A percentile compares a stretch with the other conserved stretches of the same genome.
phyloP scores from a whole-genome alignment of 1,140 invertebrate genomes.

The Formica exsecta region DNA sequence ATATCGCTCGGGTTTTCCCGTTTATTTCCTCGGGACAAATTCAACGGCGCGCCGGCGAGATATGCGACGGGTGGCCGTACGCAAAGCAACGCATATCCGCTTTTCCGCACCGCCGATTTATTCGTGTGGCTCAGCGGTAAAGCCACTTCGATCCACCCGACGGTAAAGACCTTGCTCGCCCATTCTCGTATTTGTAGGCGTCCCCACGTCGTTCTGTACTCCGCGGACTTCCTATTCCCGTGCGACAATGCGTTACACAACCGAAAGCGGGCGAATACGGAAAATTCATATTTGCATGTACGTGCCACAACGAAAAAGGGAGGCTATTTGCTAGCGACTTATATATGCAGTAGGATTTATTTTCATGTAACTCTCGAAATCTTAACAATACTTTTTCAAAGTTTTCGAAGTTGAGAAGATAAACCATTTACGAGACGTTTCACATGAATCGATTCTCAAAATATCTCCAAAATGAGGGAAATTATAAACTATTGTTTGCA shows the following conservation, averaged over 20 bases:
- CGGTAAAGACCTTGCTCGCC: constrained; percentile 64
- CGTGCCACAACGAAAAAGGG: constrained; percentile 35
- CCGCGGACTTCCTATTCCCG: constrained; percentile 44
- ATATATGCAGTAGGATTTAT: constrained; percentile 28
- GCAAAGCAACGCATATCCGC: constrained; percentile 81
- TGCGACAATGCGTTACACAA: constrained; percentile 56
- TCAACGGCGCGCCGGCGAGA: constrained; percentile 46
- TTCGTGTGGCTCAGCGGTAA: constrained; percentile 70
- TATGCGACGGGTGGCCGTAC: constrained; percentile 67
- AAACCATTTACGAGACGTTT: constrained; percentile 29
- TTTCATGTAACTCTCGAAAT: constrained; percentile 4
- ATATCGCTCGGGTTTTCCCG: constrained; percentile 62
- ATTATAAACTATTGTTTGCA: neutral
- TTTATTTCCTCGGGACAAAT: constrained; percentile 59
- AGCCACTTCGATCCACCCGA: constrained; percentile 61
- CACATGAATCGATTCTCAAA: constrained; percentile 16
- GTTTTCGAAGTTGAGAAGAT: constrained; percentile 35
- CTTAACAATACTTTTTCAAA: constrained; percentile 35
- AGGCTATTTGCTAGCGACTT: constrained; percentile 15
- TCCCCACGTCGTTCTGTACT: constrained; percentile 20
- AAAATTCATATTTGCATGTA: constrained; percentile 69
- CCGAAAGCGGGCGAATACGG: constrained; percentile 42
- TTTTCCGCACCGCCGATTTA: constrained; percentile 81
- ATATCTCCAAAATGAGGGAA: neutral
- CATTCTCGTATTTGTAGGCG: constrained; percentile 59